A percentile compares a stretch with the other conserved stretches of the same genome.
Conservation (phyloP, 2,113 vertebrate genomes). For the pig (Sus scrofa) region T2T-Sscrofa CM000826.6:81771501-81772000, state of each 20-base stretch:
- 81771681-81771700: neutral
- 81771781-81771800: neutral
- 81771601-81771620: neutral
- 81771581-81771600: neutral
- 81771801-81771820: neutral
- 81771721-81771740: neutral
- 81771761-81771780: neutral
- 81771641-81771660: slow-evolving; percentile 8
- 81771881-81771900: neutral
- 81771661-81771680: neutral
- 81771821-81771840: neutral
- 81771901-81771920: neutral
- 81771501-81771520: neutral
- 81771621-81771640: neutral
- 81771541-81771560: neutral
- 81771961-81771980: neutral
- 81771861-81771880: neutral
- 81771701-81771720: neutral
- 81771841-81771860: neutral
- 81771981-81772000: neutral
- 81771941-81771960: neutral
- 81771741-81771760: neutral
- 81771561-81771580: neutral
- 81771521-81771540: neutral
- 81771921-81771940: neutral